Conservation (phyloP, 2,113 vertebrate species). For the Colaptes auratus region DNA sequence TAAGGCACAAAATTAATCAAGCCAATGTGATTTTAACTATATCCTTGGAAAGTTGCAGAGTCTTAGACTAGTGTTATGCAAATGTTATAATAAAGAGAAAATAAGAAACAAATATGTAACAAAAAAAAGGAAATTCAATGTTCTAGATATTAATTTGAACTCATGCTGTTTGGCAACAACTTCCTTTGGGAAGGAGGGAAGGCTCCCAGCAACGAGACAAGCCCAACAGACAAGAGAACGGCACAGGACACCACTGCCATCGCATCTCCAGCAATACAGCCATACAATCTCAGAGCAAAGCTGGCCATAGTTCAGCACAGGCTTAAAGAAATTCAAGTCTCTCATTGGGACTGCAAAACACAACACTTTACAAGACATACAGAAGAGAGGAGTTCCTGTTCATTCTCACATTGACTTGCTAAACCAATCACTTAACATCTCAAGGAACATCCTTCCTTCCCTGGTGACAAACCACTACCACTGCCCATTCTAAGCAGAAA, state of each 20-base stretch:
- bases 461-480: neutral
- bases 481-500: neutral
- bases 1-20: neutral
- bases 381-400: neutral
- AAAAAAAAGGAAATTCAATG: neutral
- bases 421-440: neutral
- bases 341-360: neutral
- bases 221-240: neutral
- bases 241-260: neutral
- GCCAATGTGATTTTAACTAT: neutral
- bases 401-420: neutral
- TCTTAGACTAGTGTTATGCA: neutral
- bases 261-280: neutral
- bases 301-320: neutral
- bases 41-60: neutral
- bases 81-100: neutral
- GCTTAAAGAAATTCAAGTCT: neutral
- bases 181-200: fast-evolving
- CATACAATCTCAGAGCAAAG: neutral
- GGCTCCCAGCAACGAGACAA: neutral
- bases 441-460: neutral
- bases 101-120: neutral
- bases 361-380: neutral
- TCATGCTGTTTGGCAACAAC: neutral
- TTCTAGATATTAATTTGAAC: neutral